These are phyloP conservation scores for Hydrochoerus hydrochaeris DNA, from an alignment of 2,113 vertebrate genomes.

Conservation along the genomic window DNA sequence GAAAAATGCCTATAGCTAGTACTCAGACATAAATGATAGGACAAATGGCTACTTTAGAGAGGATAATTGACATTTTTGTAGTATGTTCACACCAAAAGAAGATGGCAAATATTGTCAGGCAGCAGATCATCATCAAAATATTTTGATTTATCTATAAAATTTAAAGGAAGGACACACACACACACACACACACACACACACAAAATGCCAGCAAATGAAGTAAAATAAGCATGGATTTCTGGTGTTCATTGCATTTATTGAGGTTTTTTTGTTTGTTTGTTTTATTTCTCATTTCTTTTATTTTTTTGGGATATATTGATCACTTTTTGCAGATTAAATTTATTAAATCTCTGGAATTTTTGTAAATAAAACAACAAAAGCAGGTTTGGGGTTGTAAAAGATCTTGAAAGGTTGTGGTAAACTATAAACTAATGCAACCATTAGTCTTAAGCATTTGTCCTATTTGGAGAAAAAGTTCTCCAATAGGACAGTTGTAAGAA, in stretches of 20 bases:
- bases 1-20: background rate
- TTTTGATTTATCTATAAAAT: slow-evolving; percentile 1
- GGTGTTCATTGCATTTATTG: background rate
- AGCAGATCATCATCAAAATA: background rate
- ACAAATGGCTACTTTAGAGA: background rate
- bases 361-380: background rate
- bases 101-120: background rate
- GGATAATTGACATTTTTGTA: background rate
- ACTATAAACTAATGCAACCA: background rate
- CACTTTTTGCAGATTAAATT: slow-evolving; percentile 1
- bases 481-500: background rate
- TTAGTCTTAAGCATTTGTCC: slow-evolving; percentile 9
- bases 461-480: slow-evolving; percentile 46
- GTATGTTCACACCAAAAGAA: background rate
- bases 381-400: background rate
- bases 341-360: slow-evolving; percentile 21
- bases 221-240: background rate
- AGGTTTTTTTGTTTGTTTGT: too few species aligned
- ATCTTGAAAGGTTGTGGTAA: background rate
- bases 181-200: too few species aligned
- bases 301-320: background rate
- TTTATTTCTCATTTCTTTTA: background rate
- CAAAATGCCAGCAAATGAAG: background rate
- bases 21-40: background rate
- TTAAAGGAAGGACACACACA: background rate